Conservation (phyloP, 2,888 invertebrate species). For the Amphipoea oculea region DNA sequence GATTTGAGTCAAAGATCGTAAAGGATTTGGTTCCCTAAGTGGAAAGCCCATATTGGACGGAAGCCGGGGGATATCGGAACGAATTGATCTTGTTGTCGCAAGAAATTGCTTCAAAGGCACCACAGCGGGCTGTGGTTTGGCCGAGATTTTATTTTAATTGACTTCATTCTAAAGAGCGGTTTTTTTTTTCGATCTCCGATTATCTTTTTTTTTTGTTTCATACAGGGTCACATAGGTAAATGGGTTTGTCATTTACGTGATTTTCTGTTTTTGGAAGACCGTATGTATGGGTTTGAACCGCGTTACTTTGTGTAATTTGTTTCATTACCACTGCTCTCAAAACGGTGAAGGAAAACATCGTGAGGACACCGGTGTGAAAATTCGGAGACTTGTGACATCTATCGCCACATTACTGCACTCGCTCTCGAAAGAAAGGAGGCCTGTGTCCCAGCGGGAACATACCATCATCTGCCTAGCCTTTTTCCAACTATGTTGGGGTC, state of each 20-base stretch:
- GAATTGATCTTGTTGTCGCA: constrained; percentile 28
- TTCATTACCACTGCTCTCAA: background rate
- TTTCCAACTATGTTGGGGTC: too few relatives aligned
- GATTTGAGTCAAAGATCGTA: constrained; percentile 34
- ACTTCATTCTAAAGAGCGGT: background rate
- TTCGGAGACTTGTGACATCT: too few relatives aligned
- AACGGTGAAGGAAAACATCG: too few relatives aligned
- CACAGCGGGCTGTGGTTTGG: background rate
- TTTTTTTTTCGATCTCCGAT: background rate
- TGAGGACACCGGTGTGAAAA: too few relatives aligned
- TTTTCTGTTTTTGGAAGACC: background rate
- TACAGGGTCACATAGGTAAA: background rate
- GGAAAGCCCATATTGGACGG: constrained; percentile 24
- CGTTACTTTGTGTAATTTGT: background rate
- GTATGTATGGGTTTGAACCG: too few relatives aligned
- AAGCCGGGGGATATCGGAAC: background rate
- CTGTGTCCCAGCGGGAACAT: too few relatives aligned
- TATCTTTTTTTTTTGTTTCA: background rate
- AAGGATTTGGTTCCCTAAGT: constrained; percentile 34
- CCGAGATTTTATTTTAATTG: background rate
- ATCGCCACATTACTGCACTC: too few relatives aligned
- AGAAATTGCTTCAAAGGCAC: background rate
- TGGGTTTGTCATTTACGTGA: too few relatives aligned
- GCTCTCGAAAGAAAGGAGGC: too few relatives aligned
- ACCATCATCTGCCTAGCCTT: too few relatives aligned